These are phyloP conservation scores for Trematocara nigrifrons DNA, from an alignment of 2,113 vertebrate species.

Conservation along the genomic window DNA sequence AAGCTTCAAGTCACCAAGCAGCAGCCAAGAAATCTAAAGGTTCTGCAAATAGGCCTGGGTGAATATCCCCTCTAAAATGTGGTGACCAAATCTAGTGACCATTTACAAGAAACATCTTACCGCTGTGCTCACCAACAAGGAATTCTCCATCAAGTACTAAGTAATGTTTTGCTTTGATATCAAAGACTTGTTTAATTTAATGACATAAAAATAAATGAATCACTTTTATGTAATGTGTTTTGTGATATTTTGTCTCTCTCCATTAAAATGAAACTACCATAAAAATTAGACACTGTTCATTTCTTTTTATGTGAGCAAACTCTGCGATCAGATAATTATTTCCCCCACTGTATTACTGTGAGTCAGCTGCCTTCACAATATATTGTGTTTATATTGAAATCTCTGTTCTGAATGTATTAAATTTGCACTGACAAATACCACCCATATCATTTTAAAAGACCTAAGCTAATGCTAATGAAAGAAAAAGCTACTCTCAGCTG, in stretches of 20 bases:
- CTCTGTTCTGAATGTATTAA: neutral
- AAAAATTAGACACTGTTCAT: no score
- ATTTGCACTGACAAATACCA: neutral
- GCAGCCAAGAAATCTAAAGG: neutral
- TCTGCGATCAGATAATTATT: neutral
- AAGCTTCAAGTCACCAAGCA: neutral
- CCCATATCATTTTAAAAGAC: neutral
- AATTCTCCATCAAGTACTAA: no score
- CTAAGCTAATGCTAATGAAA: neutral
- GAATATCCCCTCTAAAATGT: neutral
- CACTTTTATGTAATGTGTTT: no score
- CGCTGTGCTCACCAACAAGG: no score
- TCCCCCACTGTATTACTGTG: neutral
- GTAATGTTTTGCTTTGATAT: no score
- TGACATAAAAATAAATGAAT: no score
- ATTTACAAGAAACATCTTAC: no score
- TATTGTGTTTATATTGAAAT: neutral
- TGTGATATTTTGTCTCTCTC: no score
- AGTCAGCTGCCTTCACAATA: neutral
- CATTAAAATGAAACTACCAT: no score
- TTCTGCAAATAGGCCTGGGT: neutral
- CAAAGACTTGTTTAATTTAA: no score
- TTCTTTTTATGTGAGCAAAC: no score
- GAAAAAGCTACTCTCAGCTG: neutral
- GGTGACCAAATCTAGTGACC: neutral